Conservation (phyloP, 1,140 invertebrate genomes). For the Epicauta chinensis region DNA sequence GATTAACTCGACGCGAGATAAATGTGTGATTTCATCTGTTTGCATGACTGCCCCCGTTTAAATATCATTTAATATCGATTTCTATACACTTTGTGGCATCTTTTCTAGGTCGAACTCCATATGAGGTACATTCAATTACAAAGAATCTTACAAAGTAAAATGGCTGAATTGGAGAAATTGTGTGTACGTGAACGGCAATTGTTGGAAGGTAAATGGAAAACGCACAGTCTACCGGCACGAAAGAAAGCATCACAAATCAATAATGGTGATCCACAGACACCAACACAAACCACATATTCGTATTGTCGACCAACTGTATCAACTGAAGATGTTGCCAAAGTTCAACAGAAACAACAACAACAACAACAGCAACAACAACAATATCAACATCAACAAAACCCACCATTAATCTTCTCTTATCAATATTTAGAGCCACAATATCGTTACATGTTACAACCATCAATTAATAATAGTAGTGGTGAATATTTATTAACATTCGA, state of each 20-base stretch:
- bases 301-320: constrained; percentile 61
- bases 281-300: constrained; percentile 39
- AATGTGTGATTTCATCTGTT: too few species aligned
- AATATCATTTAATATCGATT: background rate
- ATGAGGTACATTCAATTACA: constrained; percentile 87
- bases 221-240: constrained; percentile 74
- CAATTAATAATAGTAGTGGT: constrained; percentile 49
- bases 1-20: too few species aligned
- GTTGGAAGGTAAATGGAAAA: constrained; percentile 79
- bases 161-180: constrained; percentile 76
- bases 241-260: constrained; percentile 54
- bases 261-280: constrained; percentile 44
- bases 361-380: constrained; percentile 46
- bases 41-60: too few species aligned
- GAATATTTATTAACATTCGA: constrained; percentile 63
- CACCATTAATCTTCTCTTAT: constrained; percentile 57
- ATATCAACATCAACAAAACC: too few species aligned
- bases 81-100: background rate
- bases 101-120: constrained; percentile 68
- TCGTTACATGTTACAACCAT: constrained; percentile 58
- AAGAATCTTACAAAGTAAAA: constrained; percentile 75
- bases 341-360: constrained; percentile 47
- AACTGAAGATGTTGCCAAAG: constrained; percentile 61
- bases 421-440: constrained; percentile 63
- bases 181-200: constrained; percentile 77